Percentiles rank a stretch among this genome's conserved stretches.
Evolutionary conservation across 2,797 vertebrate genomes (phyloP).

Genomic region (Sebastes cheni): DNA sequence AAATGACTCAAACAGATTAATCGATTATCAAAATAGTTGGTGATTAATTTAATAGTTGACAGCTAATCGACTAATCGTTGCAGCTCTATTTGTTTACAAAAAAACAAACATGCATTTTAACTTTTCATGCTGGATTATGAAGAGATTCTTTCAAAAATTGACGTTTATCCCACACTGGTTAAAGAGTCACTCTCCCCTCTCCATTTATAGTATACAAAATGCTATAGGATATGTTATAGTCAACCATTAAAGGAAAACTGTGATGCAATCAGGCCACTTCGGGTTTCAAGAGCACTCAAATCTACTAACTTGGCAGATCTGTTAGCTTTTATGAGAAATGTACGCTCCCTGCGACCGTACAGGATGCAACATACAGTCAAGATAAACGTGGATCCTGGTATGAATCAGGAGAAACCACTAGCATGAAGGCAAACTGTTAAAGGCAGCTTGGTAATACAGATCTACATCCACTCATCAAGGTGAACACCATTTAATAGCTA

Average conservation of each 20-base stretch:
- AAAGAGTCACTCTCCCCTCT: background rate
- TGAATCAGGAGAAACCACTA: background rate
- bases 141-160: too few relatives aligned
- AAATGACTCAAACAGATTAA: too few relatives aligned
- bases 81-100: too few relatives aligned
- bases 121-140: background rate
- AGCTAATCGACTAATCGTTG: too few relatives aligned
- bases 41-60: too few relatives aligned
- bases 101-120: too few relatives aligned
- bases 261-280: background rate
- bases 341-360: background rate
- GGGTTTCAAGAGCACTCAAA: background rate
- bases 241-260: background rate
- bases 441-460: background rate
- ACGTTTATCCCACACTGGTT: background rate
- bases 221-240: too few relatives aligned
- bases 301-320: background rate
- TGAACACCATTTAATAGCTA: background rate
- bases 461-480: background rate
- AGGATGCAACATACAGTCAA: background rate
- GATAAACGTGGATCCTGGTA: background rate
- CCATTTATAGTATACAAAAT: too few relatives aligned
- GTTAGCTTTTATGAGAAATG: too few relatives aligned
- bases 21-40: too few relatives aligned
- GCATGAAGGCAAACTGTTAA: background rate